Base-by-base conservation (phyloP, 2,113 vertebrate genomes). In the Lota lota region DNA sequence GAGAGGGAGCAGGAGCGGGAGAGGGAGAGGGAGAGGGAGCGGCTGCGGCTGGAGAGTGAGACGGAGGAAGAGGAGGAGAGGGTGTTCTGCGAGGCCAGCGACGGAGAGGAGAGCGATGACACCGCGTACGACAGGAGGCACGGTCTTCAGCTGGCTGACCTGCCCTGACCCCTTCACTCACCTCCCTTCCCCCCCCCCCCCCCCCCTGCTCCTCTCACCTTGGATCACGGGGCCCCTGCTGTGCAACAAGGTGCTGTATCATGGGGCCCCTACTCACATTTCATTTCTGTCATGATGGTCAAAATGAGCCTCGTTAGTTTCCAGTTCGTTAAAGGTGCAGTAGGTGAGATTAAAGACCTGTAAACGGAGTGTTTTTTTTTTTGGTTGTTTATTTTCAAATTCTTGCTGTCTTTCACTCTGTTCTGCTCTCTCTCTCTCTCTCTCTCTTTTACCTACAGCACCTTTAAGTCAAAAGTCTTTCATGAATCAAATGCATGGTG, bases 31-130 rank as follows among this genome's bases (percentile, higher is more conserved):
- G 88, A 90, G 2, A 79, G 76, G 6, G 80, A 86, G 40, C 80
- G 84, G 11, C 83, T 88, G 72, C 72, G 83, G 53, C 71, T 79
- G 19, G 87, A 82, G 63, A 91, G 91, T 0, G 90, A 92, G 63
- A 90, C 89, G 0, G 91, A 93, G 68, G 90, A 91, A 20, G 91
- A 92, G 0, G 89, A 91, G 19, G 92, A 91, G 67, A 68, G 75
- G 57, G 85, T 79, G 18, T 33, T 89, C 67, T 76, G 86, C 0
- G 88, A 86, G 28, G 73, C 66, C 0, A 93, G 91, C n/a, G 90
- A 92, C 1, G 90, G 90, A 0, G 92, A 92, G 70, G 91, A 92
- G 75, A 93, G 91, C 3, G 92, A 93, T 0, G 91, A 93, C 84
- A 92, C 92, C 0, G 91, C 91, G 0, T 93, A 92, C 1, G 91